Conservation (phyloP, 2,888 invertebrate species). For the Stictocephala bisonia region DNA sequence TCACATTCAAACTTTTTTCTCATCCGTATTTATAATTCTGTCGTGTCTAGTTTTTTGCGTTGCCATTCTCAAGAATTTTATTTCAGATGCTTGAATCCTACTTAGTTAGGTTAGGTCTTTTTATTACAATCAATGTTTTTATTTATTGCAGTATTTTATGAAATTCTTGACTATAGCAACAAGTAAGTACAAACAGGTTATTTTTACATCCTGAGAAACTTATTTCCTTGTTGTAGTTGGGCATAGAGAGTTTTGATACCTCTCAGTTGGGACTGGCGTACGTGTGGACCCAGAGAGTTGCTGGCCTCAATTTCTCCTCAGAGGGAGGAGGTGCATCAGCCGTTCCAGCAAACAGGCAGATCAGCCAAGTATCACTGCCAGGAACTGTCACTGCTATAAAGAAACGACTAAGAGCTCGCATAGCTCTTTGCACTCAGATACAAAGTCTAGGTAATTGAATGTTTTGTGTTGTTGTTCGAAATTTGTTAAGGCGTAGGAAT, state of each 20-base stretch:
- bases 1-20: too few relatives aligned
- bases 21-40: too few relatives aligned
- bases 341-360: constrained; percentile 63
- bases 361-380: constrained; percentile 76
- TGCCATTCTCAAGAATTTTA: too few relatives aligned
- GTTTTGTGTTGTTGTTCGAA: constrained; percentile 41
- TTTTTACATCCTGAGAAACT: background rate
- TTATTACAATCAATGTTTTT: background rate
- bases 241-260: constrained; percentile 65
- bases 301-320: constrained; percentile 79
- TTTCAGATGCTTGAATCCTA: too few relatives aligned
- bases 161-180: background rate
- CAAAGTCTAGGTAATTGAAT: constrained; percentile 69
- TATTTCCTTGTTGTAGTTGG: constrained; percentile 61
- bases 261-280: constrained; percentile 84
- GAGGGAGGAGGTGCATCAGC: constrained; percentile 33
- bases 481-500: too few relatives aligned
- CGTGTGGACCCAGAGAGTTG: constrained; percentile 90
- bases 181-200: background rate
- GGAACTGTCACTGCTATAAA: constrained; percentile 79
- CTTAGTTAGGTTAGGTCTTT: background rate
- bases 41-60: too few relatives aligned
- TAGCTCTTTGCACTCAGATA: constrained; percentile 82
- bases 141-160: background rate
- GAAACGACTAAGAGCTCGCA: constrained; percentile 78